A percentile compares a stretch with the other conserved stretches of the same genome.
These are phyloP conservation scores for Gerris lacustris DNA, from an alignment of 2,888 invertebrate genomes.

Conservation along the genomic window DNA sequence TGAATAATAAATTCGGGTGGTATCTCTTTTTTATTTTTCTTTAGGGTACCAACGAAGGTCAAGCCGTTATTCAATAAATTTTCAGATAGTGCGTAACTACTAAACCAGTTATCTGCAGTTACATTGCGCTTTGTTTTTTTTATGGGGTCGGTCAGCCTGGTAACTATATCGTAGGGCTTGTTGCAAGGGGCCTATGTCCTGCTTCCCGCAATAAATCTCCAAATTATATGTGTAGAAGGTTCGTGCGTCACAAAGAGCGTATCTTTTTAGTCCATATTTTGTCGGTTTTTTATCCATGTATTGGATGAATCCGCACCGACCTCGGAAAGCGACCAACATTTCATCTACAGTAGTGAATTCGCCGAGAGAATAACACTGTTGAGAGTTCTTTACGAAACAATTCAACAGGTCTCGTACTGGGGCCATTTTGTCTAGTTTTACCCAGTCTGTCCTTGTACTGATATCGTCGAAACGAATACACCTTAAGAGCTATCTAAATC, in stretches of 20 bases:
- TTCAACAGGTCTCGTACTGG: conserved; percentile 24
- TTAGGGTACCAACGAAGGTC: conserved; percentile 27
- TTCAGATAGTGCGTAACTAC: conserved; percentile 25
- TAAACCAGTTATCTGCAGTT: conserved; percentile 25
- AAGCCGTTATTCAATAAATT: conserved; percentile 28
- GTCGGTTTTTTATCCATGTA: conserved; percentile 21
- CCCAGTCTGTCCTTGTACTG: conserved; percentile 17
- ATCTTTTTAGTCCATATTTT: conserved; percentile 22
- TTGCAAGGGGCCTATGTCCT: conserved; percentile 31
- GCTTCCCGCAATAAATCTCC: conserved; percentile 27
- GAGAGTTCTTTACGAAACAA: conserved; percentile 18
- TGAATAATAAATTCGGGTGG: conserved; percentile 23
- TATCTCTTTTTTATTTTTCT: conserved; percentile 28
- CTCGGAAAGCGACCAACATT: conserved; percentile 19
- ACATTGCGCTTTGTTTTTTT: conserved; percentile 23
- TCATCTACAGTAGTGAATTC: conserved; percentile 22
- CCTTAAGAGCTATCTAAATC: conserved; percentile 22
- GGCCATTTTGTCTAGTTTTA: conserved; percentile 20
- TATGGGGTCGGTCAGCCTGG: conserved; percentile 20
- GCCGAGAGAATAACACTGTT: conserved; percentile 19
- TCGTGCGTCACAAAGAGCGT: conserved; percentile 19
- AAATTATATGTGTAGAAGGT: conserved; percentile 22
- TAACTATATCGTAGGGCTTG: conserved; percentile 29
- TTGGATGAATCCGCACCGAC: conserved; percentile 20
- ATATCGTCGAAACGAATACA: conserved; percentile 22